Evolutionary conservation across 1,140 invertebrate genomes (phyloP), one percentile per base, ranked within the genome.

Genomic region (Rhagoletis zephyria): DNA sequence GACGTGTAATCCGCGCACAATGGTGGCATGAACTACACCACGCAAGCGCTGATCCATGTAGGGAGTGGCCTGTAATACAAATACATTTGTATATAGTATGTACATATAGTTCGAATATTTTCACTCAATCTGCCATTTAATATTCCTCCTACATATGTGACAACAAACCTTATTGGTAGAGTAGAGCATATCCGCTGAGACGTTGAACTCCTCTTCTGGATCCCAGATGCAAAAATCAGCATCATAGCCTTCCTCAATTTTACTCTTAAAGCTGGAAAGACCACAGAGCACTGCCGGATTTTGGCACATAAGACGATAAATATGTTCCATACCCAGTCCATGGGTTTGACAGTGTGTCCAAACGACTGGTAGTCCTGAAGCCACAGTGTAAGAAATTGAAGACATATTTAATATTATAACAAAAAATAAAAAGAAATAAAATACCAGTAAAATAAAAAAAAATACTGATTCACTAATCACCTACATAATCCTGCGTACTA

Each of bases 151-250:
- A 42, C 12, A 70, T 56, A 9, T 42, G 10, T 91, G 1, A 30
- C 30, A 0, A 30, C 30, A 30, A 30, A 95, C 94, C 93, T 95
- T 96, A 89, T 95, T 95, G 87, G 95, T 95, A 87, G 95, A 94
- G 12, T 93, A 89, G 86, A 95, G 94, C n/a, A 92, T 93, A 45
- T 94, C 91, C 63, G 93, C 87, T 30, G 93, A 91, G 4, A 95
- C 94, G 70, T 90, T 92, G 89, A 95, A 95, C n/a, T 92, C 92
- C 74, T 94, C 93, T 4, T 96, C 94, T 1, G 96, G 95, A 91
- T 95, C 93, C 94, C 96, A 96, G 51, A 96, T 94, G 60, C 96
- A 95, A 87, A 97, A 94, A 92, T 97, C 96, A 0, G 96, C 96
- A 90, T 96, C 96, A 89, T 94, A 94, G n/a, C 95, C 95, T 19